A percentile compares a stretch with the other conserved stretches of the same genome.
phyloP scores from a whole-genome alignment of 2,797 vertebrate genomes.

The Intellagama lesueurii region DNA sequence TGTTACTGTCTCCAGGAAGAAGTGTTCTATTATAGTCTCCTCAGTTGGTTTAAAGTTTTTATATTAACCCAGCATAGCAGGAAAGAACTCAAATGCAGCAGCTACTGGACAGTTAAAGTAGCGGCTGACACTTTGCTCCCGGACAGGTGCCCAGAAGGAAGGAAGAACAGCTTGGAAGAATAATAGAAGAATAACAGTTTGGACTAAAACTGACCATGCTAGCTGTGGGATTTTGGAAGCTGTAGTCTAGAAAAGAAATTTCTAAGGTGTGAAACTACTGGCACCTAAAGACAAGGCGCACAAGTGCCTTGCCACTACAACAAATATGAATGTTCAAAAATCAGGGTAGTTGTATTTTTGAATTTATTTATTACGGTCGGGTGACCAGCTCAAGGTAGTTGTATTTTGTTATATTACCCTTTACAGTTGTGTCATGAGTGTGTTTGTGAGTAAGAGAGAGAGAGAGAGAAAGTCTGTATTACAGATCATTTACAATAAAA shows the following conservation, averaged over 20 bases:
- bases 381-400: too few relatives aligned
- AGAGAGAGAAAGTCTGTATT: neutral
- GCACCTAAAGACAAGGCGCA: neutral
- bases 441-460: neutral
- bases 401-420: neutral
- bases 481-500: constrained; percentile 17
- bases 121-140: neutral
- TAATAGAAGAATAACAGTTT: too few relatives aligned
- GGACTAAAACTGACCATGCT: too few relatives aligned
- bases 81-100: neutral
- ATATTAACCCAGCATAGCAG: neutral
- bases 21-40: neutral
- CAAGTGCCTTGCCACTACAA: neutral
- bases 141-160: neutral
- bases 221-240: too few relatives aligned
- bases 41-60: neutral
- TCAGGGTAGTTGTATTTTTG: neutral
- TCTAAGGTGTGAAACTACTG: neutral
- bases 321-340: constrained; percentile 11
- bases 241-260: too few relatives aligned
- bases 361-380: too few relatives aligned
- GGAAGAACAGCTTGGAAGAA: too few relatives aligned
- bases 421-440: neutral
- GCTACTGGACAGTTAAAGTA: neutral
- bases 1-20: neutral